phyloP scores from a whole-genome alignment of 2,888 invertebrate species.

The Lordiphosa andalusiaca region DNA sequence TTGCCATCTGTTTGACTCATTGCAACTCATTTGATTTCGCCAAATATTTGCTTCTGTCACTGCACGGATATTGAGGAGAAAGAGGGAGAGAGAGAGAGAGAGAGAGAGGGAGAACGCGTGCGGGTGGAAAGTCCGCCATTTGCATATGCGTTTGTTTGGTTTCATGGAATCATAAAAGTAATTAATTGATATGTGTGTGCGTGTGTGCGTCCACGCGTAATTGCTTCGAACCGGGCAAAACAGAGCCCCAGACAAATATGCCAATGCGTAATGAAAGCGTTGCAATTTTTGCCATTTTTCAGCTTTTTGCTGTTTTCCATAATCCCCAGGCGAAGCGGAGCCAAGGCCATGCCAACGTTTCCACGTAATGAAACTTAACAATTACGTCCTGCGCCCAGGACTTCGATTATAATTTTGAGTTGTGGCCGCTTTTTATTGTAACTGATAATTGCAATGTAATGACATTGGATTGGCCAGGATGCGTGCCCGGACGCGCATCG shows the following conservation, averaged over 20 bases:
- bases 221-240: slow-evolving; percentile 15
- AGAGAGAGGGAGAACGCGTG: slow-evolving; percentile 5
- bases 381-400: slow-evolving; percentile 48
- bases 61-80: slow-evolving; percentile 24
- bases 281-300: slow-evolving; percentile 56
- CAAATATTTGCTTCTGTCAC: slow-evolving; percentile 64
- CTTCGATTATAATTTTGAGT: slow-evolving; percentile 65
- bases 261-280: slow-evolving; percentile 38
- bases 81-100: slow-evolving; percentile 5
- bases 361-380: slow-evolving; percentile 65
- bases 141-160: slow-evolving; percentile 19
- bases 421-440: slow-evolving; percentile 64
- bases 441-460: slow-evolving; percentile 69
- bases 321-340: slow-evolving; percentile 25
- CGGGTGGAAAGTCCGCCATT: background rate
- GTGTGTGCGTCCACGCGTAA: slow-evolving; percentile 24
- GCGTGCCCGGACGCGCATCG: slow-evolving; percentile 3
- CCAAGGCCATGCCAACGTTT: slow-evolving; percentile 21
- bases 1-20: slow-evolving; percentile 5
- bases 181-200: slow-evolving; percentile 64
- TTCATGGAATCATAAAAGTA: slow-evolving; percentile 68
- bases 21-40: slow-evolving; percentile 7
- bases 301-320: slow-evolving; percentile 46
- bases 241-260: slow-evolving; percentile 51
- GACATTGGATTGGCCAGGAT: slow-evolving; percentile 40